Evolutionary conservation across 2,113 vertebrate species (phyloP), one percentile per base, ranked within the genome.

Genomic region (Hipposideros armiger): DNA sequence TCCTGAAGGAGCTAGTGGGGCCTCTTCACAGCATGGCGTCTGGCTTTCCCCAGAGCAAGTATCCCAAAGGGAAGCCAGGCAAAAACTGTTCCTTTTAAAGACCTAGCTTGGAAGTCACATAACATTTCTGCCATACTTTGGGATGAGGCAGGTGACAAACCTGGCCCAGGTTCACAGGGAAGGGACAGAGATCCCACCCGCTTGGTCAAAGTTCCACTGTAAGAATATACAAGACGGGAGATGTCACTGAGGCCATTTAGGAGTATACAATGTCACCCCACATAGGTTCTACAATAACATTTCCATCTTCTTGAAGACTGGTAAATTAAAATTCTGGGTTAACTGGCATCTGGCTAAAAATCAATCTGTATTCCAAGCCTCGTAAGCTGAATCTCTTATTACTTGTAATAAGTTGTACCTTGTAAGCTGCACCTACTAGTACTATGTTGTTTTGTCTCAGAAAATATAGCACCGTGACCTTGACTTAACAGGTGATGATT

Each of bases 391-490:
- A 14, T n/a, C n/a, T 50, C 85, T 26, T 42, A 15, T 4, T 11
- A 30, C 8, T 6, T 20, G 7, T 17, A 32, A 4, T 36, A 22
- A 30, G 50, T 10, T 5, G n/a, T 32, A 32, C 45, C 54, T 15
- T 11, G 32, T 16, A 45, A 40, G 42, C 13, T 15, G 17, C 50
- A 58, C n/a, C 89, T 47, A n/a, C 16, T 7, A 3, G 3, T 10
- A 17, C 16, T 4, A 0, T 0, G 62, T 5, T 0, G 14, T 54
- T 69, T 40, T 66, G 40, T 30, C 36, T 67, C 2, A 6, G 28
- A 9, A 66, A 50, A 30, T 14, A 28, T 15, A 50, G 45, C 1
- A 1, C 0, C 1, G 8, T 4, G 40, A 26, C 22, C 30, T 7
- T 4, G 50, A 52, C 13, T 24, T 14, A n/a, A 28, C 1, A 66